Base-by-base conservation (phyloP, 2,113 vertebrate genomes). In the Xiphophorus couchianus region DNA sequence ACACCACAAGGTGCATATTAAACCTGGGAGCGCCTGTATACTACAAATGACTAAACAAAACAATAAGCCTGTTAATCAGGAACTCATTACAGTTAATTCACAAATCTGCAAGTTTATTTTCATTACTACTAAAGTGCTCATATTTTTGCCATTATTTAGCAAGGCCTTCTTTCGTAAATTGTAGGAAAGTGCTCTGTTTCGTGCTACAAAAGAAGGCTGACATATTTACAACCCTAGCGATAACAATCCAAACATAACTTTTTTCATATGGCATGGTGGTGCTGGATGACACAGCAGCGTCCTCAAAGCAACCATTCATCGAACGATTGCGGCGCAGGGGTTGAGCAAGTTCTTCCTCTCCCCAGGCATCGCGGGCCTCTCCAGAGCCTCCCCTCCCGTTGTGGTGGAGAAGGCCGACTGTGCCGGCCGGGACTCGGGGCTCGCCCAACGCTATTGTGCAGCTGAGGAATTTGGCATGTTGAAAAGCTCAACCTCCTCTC, bases 381-480 rank as follows among this genome's bases (percentile, higher is more conserved):
- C 90, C 87, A 90, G 88, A 92, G 86, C 84, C 42, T 81, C 82
- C 88, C 88, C 90, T 87, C 88, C 87, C 89, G 88, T 90, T 90
- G 89, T 92, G 87, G 86, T 74, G 78, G 30, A 83, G 86, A 84
- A 80, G 88, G 69, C 86, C 80, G 88, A 83, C 83, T 87, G 84
- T 88, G 83, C 87, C 76, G 83, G 83, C 87, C 76, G 83, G 87
- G 85, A 77, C 82, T 84, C 77, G 65, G 65, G 74, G 78, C 88
- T 91, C 74, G 79, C 89, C 84, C 77, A 80, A 81, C 81, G 86
- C 92, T 84, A 91, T 92, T 92, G 90, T 93, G 85, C 89, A 88
- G 82, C 89, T 91, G 90, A 93, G 91, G 92, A 93, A 93, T 93
- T 92, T 90, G 88, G 89, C 88, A 85, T 84, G 85, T 86, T 88